These are phyloP conservation scores for Drosophila saltans DNA, from an alignment of 1,140 invertebrate species.

Conservation along the genomic window DNA sequence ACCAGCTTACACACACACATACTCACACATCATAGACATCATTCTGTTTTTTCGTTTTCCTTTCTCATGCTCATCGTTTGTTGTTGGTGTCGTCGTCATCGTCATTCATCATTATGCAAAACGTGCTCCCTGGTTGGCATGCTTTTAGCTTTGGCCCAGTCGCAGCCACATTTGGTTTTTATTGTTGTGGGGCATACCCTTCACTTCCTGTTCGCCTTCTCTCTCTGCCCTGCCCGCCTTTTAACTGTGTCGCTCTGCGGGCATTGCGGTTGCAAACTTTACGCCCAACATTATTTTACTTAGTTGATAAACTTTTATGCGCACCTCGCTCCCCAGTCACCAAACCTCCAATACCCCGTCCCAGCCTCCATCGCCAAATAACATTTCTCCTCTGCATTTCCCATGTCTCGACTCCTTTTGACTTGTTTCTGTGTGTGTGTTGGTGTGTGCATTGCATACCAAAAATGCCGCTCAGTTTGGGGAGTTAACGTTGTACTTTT, in stretches of 20 bases:
- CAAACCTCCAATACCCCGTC: slow-evolving; percentile 16
- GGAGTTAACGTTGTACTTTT: slow-evolving; percentile 25
- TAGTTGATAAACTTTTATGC: slow-evolving; percentile 80
- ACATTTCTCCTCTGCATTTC: slow-evolving; percentile 17
- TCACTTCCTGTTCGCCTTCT: neutral
- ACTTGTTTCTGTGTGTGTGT: slow-evolving; percentile 9
- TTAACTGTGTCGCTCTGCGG: slow-evolving; percentile 50
- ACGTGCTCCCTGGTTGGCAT: slow-evolving; percentile 68
- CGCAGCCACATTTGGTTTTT: slow-evolving; percentile 74
- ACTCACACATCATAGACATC: slow-evolving; percentile 55
- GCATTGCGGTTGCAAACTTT: slow-evolving; percentile 75
- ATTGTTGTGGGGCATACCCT: slow-evolving; percentile 61
- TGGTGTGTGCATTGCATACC: slow-evolving; percentile 19
- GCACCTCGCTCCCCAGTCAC: slow-evolving; percentile 21
- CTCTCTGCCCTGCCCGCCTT: neutral
- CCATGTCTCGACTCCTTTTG: slow-evolving; percentile 28
- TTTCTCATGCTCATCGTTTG: slow-evolving; percentile 26
- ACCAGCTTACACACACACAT: slow-evolving; percentile 61
- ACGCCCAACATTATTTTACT: slow-evolving; percentile 79
- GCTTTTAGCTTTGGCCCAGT: slow-evolving; percentile 54
- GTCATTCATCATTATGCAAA: slow-evolving; percentile 81
- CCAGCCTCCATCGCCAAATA: neutral
- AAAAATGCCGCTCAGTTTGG: slow-evolving; percentile 10
- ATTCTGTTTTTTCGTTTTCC: slow-evolving; percentile 23
- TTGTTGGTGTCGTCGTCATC: slow-evolving; percentile 55